phyloP scores from a whole-genome alignment of 2,113 vertebrate genomes.

The Dolichallabes microphthalmus region DNA sequence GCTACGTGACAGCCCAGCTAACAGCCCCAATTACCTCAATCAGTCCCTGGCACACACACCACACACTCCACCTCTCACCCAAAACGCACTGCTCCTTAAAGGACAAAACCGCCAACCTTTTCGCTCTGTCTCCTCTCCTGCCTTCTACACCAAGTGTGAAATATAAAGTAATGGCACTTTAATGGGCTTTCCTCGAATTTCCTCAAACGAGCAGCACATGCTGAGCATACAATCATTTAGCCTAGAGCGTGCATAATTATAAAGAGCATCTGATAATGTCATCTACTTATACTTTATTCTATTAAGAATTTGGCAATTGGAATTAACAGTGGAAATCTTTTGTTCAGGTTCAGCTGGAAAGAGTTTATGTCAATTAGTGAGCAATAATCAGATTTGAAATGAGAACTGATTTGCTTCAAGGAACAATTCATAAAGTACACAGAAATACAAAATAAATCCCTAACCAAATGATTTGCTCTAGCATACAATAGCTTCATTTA shows the following conservation, averaged over 20 bases:
- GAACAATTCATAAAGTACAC: constrained; percentile 62
- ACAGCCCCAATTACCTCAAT: constrained; percentile 72
- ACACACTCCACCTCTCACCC: constrained; percentile 24
- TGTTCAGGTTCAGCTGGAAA: constrained; percentile 54
- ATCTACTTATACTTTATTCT: constrained; percentile 56
- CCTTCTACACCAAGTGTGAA: constrained; percentile 44
- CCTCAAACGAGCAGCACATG: constrained; percentile 45
- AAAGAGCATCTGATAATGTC: constrained; percentile 64
- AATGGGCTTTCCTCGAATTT: constrained; percentile 63
- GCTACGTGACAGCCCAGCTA: constrained; percentile 67
- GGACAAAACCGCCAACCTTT: constrained; percentile 51
- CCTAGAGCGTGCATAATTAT: constrained; percentile 62
- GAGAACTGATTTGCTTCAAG: constrained; percentile 65
- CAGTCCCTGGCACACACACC: constrained; percentile 45
- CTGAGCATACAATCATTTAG: constrained; percentile 61
- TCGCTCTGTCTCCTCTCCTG: constrained; percentile 33
- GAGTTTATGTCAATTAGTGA: constrained; percentile 71
- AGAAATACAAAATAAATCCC: constrained; percentile 59
- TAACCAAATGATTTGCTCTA: constrained; percentile 63
- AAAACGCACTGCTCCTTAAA: constrained; percentile 56
- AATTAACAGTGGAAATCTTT: constrained; percentile 41
- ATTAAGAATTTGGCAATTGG: constrained; percentile 58
- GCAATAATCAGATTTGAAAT: constrained; percentile 66
- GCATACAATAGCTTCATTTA: constrained; percentile 64
- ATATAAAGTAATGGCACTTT: constrained; percentile 61